Evolutionary conservation across 2,888 invertebrate species (phyloP), one percentile per base, ranked within the genome.

Genomic region (Eupithecia subfuscata): DNA sequence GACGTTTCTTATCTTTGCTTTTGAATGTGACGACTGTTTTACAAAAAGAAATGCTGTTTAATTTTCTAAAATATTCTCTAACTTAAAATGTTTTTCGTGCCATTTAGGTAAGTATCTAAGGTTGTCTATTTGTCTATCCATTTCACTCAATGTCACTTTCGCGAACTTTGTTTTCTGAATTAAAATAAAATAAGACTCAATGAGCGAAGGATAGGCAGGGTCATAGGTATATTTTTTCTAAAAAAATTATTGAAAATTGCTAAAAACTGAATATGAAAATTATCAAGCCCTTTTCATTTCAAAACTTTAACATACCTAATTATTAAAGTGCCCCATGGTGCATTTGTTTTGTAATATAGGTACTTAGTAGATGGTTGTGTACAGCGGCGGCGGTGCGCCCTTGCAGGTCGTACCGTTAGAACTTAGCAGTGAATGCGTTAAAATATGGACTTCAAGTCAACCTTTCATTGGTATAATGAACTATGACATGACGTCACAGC

Each of bases 401-500:
- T 14, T 45, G 18, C 9, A 14, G 45, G 18, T 45, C 16, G 45
- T 45, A 52, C 52, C 52, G 2, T 52, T 22, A 9, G 11, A 11
- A 22, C 22, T 56, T n/a, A n/a, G 52, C 56, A 56, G 22, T 22
- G 22, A 56, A 60, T 25, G 60, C 25, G 1, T 25, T 25, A 14
- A 60, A 25, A 60, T 60, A 25, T 6, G 12, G 12, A 60, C 25
- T 5, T 25, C 5, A 12, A 12, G 56, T 25, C 22, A 60, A 60
- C 37, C 11, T 67, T 67, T 67, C 65, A 40, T 67, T 22, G 43
- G 22, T 45, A 71, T 68, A 71, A 56, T 75, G 63, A 34, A 60
- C 43, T 71, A 77, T 76, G 69, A 65, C 52, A 67, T 77, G 73
- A 81, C 76, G 83, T 83, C 80, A 84, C 71, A 80, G 85, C 88